These are phyloP conservation scores for Coracias cyanogaster DNA, from an alignment of 2,797 vertebrate genomes.

Conservation along the genomic window DNA sequence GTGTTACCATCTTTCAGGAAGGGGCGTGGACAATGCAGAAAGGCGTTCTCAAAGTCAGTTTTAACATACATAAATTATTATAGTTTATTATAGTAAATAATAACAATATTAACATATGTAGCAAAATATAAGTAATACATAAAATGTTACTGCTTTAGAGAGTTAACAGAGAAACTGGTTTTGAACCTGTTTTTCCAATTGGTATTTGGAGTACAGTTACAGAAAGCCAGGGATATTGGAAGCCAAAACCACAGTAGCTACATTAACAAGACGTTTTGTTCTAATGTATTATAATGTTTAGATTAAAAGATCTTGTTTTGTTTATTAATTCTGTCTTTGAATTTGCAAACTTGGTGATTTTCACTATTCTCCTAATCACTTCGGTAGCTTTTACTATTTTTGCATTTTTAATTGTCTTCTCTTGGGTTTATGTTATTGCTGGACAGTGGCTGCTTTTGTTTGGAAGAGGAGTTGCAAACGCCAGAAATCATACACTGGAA, in stretches of 20 bases:
- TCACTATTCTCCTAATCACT: not conserved
- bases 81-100: not conserved
- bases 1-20: not conserved
- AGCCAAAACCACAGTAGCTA: not conserved
- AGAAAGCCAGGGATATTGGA: not conserved
- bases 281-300: not conserved
- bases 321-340: not conserved
- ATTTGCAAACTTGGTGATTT: not conserved
- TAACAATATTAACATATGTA: not conserved
- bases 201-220: not conserved
- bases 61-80: not conserved
- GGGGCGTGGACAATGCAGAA: not conserved
- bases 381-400: not conserved
- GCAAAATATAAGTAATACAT: not conserved
- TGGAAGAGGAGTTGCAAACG: not conserved
- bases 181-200: conserved; percentile 56
- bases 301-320: not conserved
- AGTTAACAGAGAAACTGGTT: conserved; percentile 6
- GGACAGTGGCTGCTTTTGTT: not conserved
- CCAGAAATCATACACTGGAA: not conserved
- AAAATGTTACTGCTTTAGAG: not conserved
- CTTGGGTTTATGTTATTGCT: not conserved
- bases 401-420: not conserved
- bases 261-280: not conserved
- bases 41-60: not conserved